Evolutionary conservation across 2,888 invertebrate genomes (phyloP).

Genomic region (Hymenopus coronatus): DNA sequence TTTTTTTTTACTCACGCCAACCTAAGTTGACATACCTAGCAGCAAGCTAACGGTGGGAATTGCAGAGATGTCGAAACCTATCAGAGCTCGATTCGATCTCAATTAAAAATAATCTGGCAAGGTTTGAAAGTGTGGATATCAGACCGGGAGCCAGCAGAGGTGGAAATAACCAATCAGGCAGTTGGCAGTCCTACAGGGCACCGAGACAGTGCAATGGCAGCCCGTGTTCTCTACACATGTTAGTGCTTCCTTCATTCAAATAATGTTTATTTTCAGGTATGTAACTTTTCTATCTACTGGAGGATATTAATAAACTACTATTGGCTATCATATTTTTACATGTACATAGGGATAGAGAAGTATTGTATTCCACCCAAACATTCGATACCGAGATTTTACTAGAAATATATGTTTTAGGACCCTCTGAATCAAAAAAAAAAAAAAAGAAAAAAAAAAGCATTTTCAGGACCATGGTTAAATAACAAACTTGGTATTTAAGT

Average conservation of each 20-base stretch:
- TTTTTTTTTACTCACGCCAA: too few relatives aligned
- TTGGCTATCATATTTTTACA: too few relatives aligned
- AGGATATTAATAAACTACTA: too few relatives aligned
- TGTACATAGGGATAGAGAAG: too few relatives aligned
- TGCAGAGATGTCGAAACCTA: not conserved
- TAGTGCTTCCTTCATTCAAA: not conserved
- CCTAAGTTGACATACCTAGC: too few relatives aligned
- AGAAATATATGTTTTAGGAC: too few relatives aligned
- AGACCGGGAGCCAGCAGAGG: not conserved
- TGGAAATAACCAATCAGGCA: not conserved
- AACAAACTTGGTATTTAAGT: too few relatives aligned
- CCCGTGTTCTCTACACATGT: not conserved
- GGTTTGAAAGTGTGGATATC: not conserved
- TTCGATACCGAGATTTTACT: too few relatives aligned
- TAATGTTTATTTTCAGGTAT: not conserved
- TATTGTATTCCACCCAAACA: too few relatives aligned
- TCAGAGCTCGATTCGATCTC: not conserved
- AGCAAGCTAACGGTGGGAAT: not conserved
- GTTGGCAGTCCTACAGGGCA: not conserved
- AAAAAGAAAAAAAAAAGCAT: too few relatives aligned
- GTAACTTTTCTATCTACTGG: not conserved
- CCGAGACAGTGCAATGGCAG: not conserved
- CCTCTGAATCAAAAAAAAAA: too few relatives aligned
- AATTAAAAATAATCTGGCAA: not conserved
- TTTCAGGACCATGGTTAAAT: too few relatives aligned